A percentile compares a stretch with the other conserved stretches of the same genome.
Conservation (phyloP, 2,113 vertebrate genomes). For the Illadopsis cleaveri region DNA sequence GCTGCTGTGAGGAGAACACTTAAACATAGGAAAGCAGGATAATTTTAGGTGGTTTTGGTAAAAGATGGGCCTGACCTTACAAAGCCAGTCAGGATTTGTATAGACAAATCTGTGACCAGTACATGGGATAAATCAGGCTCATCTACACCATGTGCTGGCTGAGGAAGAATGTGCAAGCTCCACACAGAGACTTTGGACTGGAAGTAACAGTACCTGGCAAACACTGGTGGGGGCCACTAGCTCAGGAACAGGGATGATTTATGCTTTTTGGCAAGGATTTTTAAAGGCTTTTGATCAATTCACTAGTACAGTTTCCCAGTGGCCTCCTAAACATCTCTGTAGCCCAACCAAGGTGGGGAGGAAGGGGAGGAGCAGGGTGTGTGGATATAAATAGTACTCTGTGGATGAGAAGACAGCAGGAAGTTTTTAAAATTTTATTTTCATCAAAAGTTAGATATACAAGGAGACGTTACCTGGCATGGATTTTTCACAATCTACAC, state of each 20-base stretch:
- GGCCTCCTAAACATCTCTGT: background rate
- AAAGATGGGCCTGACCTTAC: background rate
- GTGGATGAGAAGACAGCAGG: background rate
- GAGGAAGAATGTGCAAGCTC: background rate
- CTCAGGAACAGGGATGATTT: background rate
- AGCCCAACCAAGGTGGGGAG: background rate
- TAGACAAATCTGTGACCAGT: background rate
- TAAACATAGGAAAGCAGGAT: background rate
- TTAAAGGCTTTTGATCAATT: background rate
- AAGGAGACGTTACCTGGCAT: background rate
- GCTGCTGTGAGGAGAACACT: background rate
- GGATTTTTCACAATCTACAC: background rate
- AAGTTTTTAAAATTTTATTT: background rate
- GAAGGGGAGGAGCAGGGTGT: background rate
- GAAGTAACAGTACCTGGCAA: background rate
- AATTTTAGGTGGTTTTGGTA: background rate
- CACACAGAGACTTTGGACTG: background rate
- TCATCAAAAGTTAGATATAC: background rate
- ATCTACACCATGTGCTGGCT: accelerated
- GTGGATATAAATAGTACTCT: background rate
- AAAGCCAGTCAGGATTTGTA: background rate
- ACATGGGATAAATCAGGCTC: background rate
- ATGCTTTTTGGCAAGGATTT: background rate
- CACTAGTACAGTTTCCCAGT: background rate
- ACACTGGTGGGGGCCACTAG: background rate